Conservation (phyloP, 2,113 vertebrate genomes). For the Nettapus auritus region DNA sequence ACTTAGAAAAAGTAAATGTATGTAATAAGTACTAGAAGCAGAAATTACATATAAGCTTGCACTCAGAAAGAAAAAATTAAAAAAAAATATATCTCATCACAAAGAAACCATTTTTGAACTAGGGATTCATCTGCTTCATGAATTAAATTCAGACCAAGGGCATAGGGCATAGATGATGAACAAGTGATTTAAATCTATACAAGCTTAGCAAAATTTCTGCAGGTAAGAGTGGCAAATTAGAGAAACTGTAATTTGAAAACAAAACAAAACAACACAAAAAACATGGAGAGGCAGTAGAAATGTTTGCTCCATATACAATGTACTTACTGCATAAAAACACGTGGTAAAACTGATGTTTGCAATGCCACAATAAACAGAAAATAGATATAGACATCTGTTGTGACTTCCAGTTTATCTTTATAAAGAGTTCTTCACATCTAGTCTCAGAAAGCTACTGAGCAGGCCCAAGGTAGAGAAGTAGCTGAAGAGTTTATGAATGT, state of each 20-base stretch:
- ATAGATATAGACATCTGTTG: neutral
- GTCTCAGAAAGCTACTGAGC: fast-evolving
- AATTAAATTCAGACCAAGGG: neutral
- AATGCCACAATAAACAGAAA: neutral
- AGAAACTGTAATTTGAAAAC: neutral
- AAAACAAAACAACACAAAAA: neutral
- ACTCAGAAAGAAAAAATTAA: neutral
- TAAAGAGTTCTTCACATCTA: neutral
- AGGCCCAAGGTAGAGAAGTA: neutral
- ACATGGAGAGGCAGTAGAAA: neutral
- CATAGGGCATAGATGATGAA: neutral
- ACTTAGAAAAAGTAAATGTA: neutral
- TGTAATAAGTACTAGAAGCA: neutral
- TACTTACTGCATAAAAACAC: neutral
- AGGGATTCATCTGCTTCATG: neutral
- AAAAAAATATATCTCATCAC: neutral
- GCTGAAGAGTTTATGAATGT: neutral
- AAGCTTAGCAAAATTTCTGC: neutral
- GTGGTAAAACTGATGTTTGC: neutral
- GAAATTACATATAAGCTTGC: neutral
- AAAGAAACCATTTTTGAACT: neutral
- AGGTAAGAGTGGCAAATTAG: neutral
- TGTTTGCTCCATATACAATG: neutral
- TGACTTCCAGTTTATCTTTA: neutral
- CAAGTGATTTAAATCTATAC: neutral